These are phyloP conservation scores for Heterodera filipjevi DNA, from an alignment of 2,888 invertebrate species.

Conservation along the genomic window DNA sequence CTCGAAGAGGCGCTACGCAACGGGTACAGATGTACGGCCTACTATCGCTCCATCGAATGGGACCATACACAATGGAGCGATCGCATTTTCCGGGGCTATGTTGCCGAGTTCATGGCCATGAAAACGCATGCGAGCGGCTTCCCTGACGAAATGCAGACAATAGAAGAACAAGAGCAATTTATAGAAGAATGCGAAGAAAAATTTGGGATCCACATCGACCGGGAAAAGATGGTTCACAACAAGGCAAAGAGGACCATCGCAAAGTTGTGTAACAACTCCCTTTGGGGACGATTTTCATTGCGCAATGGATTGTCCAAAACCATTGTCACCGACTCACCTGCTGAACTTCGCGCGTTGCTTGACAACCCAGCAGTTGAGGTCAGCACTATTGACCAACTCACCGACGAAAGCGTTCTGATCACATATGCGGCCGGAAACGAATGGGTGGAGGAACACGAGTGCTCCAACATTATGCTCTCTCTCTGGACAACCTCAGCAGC, in stretches of 20 bases:
- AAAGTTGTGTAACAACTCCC: slow-evolving; percentile 10
- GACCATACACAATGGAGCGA: slow-evolving; percentile 2
- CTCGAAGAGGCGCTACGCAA: slow-evolving; percentile 16
- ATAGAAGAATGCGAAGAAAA: slow-evolving; percentile 20
- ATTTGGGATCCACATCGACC: slow-evolving; percentile 22
- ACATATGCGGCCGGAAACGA: not conserved
- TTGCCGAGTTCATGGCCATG: slow-evolving; percentile 17
- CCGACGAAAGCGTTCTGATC: slow-evolving; percentile 18
- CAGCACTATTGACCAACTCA: not conserved
- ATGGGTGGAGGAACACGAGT: slow-evolving; percentile 7
- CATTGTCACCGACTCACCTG: not conserved
- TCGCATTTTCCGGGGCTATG: slow-evolving; percentile 22
- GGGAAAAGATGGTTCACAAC: slow-evolving; percentile 18
- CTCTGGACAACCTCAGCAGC: slow-evolving; percentile 27
- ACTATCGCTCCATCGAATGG: slow-evolving; percentile 22
- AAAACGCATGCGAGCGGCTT: slow-evolving; percentile 29
- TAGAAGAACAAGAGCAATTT: slow-evolving; percentile 12
- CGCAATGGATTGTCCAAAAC: slow-evolving; percentile 23
- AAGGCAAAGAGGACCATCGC: slow-evolving; percentile 6
- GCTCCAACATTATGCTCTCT: slow-evolving; percentile 25
- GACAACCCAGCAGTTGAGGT: slow-evolving; percentile 16
- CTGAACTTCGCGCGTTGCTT: not conserved
- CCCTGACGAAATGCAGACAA: slow-evolving; percentile 19
- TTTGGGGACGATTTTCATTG: slow-evolving; percentile 26
- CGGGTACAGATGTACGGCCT: slow-evolving; percentile 12